Base-by-base conservation (phyloP, 1,140 invertebrate genomes). In the Tetramorium alpestre region DNA sequence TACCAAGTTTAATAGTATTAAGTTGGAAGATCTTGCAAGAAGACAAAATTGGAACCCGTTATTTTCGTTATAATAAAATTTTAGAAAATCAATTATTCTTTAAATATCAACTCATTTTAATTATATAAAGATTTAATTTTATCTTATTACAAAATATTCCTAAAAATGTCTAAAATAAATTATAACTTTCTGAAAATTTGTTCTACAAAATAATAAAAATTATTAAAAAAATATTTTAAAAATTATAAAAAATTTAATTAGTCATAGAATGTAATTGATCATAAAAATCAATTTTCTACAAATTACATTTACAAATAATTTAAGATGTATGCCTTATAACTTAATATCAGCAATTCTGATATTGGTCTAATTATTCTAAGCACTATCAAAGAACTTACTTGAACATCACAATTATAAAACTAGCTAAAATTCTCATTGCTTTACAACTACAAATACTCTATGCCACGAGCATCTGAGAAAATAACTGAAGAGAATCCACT, bases 31-130 rank as follows among this genome's bases (percentile, higher is more conserved):
- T 56, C 13, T 67, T 69, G 54, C 13, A 13, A 25, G 8, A 54
- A 41, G 13, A 22, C 16, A 69, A 81, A 44, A 44, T 13, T 44
- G 22, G 13, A 1, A 33, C 3, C 10, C 22, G 41, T 22, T 58
- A 47, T 70, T 81, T 44, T 41, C 16, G n/a, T 78, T 65, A 81
- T 56, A 28, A 54, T 41, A 6, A 70, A 70, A 56, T 44, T 7
- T 56, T 25, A 38, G 18, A 51, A 64, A 65, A 38, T n/a, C 13
- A 67, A 2, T 16, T 22, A 13, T 11, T 60, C 54, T 60, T 41
- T 58, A 60, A 60, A 76, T 25, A 16, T 76, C 33, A 7, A 58
- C 2, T 76, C 13, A 11, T 58, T 5, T n/a, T 1, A 28, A 41
- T 33, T 47, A 64, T 41, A 16, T 10, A 0, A 47, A 62, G 25